Base-by-base conservation (phyloP, 2,888 invertebrate genomes). In the Drosophila testacea region DNA sequence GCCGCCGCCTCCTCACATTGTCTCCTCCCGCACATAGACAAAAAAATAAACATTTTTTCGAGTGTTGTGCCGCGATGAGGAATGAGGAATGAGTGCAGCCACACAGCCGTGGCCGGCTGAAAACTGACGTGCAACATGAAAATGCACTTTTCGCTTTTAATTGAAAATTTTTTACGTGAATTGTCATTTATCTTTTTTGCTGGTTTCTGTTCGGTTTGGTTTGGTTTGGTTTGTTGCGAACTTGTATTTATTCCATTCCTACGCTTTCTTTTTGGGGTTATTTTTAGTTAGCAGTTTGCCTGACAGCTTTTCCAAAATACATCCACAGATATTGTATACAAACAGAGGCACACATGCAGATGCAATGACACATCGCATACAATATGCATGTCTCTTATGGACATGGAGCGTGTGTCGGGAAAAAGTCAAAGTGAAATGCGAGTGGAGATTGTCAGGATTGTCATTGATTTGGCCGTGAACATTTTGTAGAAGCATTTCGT, bases 71-170 rank as follows among this genome's bases (percentile, higher is more conserved):
- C 47, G 11, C 66, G 50, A 47, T 65, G 69, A 60, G 62, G 57
- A 59, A 59, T 48, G 63, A 56, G 57, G 60, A 55, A 46, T 50
- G 64, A 54, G 63, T 60, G 64, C 60, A 50, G 41, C 13, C 44
- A 22, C 60, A 59, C 47, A 56, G 61, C 41, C 54, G 66, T 67
- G 64, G 56, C 54, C 61, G 62, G 62, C 61, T 16, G 68, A 61
- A 57, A 71, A 79, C 73, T 87, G 90, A 87, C 85, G 77, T 85
- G 74, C 81, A 79, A 88, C 88, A 88, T 88, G 88, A 86, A 90
- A 90, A 88, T 89, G 89, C 90, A 88, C 90, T 88, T 89, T 88
- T 80, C 83, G 67, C 78, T 86, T 89, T 84, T 89, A 84, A 84
- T 84, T 84, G 89, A 89, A 84, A 89, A 69, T 71, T 83, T 83